Conservation (phyloP, 2,888 invertebrate genomes). For the Seladonia tumulorum region DNA sequence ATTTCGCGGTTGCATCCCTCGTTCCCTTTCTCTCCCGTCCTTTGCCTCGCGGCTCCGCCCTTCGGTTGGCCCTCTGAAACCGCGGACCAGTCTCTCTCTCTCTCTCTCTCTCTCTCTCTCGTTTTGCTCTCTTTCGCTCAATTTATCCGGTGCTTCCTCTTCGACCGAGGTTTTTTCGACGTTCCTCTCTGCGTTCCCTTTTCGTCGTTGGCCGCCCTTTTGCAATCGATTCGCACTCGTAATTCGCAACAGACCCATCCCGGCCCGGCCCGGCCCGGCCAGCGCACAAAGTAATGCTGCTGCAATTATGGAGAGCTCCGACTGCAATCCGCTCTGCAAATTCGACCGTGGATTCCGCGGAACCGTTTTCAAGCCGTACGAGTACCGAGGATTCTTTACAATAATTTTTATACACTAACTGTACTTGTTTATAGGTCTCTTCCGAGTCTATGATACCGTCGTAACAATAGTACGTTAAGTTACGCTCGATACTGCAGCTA, state of each 20-base stretch:
- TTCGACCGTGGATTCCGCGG: not conserved
- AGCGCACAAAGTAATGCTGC: constrained; percentile 2
- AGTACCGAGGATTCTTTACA: too few relatives aligned
- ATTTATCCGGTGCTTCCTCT: constrained; percentile 32
- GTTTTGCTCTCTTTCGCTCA: constrained; percentile 25
- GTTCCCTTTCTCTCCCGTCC: constrained; percentile 51
- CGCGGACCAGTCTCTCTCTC: too few relatives aligned
- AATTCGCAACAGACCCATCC: constrained; percentile 39
- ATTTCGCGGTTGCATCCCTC: constrained; percentile 80
- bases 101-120: too few relatives aligned
- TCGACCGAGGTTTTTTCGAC: not conserved
- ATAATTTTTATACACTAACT: too few relatives aligned
- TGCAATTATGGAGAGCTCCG: constrained; percentile 5
- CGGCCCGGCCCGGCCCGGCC: not conserved
- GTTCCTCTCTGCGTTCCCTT: not conserved
- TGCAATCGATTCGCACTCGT: constrained; percentile 21
- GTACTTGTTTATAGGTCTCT: too few relatives aligned
- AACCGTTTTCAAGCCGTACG: too few relatives aligned
- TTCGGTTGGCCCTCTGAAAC: constrained; percentile 43
- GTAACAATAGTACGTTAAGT: too few relatives aligned
- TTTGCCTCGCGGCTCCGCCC: constrained; percentile 57
- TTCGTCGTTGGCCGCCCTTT: not conserved
- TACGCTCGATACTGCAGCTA: too few relatives aligned
- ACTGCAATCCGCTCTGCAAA: not conserved
- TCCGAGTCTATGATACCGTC: too few relatives aligned